Evolutionary conservation across 2,888 invertebrate species (phyloP), one percentile per base, ranked within the genome.

Genomic region (Escarpia spicata): DNA sequence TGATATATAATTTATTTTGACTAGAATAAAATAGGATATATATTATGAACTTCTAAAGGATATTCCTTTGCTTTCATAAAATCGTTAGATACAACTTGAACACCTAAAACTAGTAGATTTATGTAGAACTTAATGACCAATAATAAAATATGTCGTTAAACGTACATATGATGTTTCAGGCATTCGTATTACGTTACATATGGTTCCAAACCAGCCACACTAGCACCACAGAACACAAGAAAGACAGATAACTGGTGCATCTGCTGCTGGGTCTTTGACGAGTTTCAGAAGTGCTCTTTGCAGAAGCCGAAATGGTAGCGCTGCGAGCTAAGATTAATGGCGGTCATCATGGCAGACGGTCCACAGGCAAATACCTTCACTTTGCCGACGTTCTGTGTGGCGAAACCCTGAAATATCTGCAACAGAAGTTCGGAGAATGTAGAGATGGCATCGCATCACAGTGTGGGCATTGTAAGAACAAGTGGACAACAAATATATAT

Each of bases 281-380:
- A 75, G 0, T 75, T 75, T 91, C n/a, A 91, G 91, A 91, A 91
- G 31, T 91, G 91, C 52, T 91, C 91, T 91, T 91, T 91, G 31
- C 44, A 58, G 58, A 45, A 91, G 37, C 31, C 91, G 52, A 91
- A 91, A 44, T 58, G 52, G 58, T 45, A 91, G 43, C 43, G 91
- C 52, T 91, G 15, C 4, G 45, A 91, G n/a, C 37, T 58, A 4
- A 26, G 45, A 15, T 15, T 44, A 0, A 91, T 43, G 44, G 44
- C 52, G 12, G 43, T 12, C 37, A 58, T 91, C 91, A 91, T 3
- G 45, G 94, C 92, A 1, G 95, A 95, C 0, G 94, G 94, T 0
- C 95, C 95, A 93, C 95, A 95, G 94, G 95, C 95, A 92, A 95
- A 95, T 0, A 95, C 95, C 43, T 95, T 95, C 9, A 95, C 94